Evolutionary conservation across 1,140 invertebrate genomes (phyloP).

Genomic region (Galendromus occidentalis): DNA sequence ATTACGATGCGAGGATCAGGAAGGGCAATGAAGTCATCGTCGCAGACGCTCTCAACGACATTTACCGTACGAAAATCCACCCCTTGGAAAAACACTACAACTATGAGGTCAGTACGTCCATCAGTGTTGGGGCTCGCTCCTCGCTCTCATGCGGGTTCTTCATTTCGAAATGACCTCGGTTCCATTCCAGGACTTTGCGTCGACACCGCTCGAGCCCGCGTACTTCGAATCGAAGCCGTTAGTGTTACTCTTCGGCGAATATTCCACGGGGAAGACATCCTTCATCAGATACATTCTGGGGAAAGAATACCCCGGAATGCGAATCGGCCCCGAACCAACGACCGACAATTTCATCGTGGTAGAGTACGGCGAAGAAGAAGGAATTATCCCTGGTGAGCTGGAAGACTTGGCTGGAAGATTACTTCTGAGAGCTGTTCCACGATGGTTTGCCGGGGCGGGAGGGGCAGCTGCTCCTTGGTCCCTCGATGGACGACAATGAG

Average conservation of each 20-base stretch:
- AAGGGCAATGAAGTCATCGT: background rate
- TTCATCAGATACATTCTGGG: constrained; percentile 91
- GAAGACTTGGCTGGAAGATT: too few species aligned
- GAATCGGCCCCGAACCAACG: constrained; percentile 85
- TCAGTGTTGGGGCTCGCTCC: background rate
- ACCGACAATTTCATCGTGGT: constrained; percentile 95
- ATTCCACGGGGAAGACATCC: constrained; percentile 96
- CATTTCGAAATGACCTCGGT: background rate
- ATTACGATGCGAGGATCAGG: background rate
- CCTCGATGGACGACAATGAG: too few species aligned
- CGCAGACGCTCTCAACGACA: background rate
- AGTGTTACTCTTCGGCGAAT: constrained; percentile 64
- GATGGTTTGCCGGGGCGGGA: too few species aligned
- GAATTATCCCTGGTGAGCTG: constrained; percentile 54
- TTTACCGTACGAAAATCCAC: background rate
- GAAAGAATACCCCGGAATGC: constrained; percentile 78
- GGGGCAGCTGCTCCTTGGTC: too few species aligned
- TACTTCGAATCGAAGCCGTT: constrained; percentile 10
- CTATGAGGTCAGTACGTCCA: background rate
- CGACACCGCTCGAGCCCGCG: background rate
- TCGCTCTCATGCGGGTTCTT: background rate
- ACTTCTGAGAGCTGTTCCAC: too few species aligned
- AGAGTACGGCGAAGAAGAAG: constrained; percentile 66
- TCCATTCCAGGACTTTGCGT: background rate
- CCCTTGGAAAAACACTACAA: constrained; percentile 5